Conservation (phyloP, 2,888 invertebrate species). For the Troilus luridus region DNA sequence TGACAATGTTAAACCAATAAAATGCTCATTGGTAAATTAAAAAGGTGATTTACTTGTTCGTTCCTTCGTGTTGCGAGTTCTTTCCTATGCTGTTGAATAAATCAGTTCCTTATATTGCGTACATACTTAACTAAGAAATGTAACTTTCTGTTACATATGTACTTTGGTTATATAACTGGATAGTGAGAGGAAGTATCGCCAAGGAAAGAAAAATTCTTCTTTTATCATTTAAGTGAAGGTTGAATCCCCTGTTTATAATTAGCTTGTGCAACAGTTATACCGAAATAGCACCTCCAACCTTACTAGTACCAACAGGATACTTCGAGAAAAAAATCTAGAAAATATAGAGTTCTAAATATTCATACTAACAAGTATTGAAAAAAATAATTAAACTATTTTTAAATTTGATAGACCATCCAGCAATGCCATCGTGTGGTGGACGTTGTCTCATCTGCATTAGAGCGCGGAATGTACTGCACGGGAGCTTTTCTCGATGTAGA, state of each 20-base stretch:
- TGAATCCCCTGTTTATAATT: background rate
- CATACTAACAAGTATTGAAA: too few species aligned
- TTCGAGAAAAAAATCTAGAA: too few species aligned
- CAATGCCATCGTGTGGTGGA: too few species aligned
- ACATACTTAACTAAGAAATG: background rate
- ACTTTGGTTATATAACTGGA: background rate
- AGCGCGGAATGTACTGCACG: too few species aligned
- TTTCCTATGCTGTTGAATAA: too few species aligned
- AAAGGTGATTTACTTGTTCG: background rate
- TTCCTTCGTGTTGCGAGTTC: background rate
- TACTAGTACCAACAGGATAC: background rate
- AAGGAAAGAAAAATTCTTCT: slow-evolving; percentile 9
- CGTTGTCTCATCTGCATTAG: too few species aligned
- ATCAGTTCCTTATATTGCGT: background rate
- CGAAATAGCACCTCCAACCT: background rate
- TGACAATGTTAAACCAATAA: background rate
- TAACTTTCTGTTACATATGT: background rate
- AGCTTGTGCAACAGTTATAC: background rate
- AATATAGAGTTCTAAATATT: too few species aligned
- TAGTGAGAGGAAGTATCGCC: slow-evolving; percentile 8
- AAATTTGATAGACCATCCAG: too few species aligned
- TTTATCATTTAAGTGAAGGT: background rate
- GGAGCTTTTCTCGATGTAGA: too few species aligned
- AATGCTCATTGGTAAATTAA: background rate
- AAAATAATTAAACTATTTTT: too few species aligned